A percentile compares a stretch with the other conserved stretches of the same genome.
These are phyloP conservation scores for Cinclus cinclus DNA, from an alignment of 2,113 vertebrate genomes.

Conservation along the genomic window DNA sequence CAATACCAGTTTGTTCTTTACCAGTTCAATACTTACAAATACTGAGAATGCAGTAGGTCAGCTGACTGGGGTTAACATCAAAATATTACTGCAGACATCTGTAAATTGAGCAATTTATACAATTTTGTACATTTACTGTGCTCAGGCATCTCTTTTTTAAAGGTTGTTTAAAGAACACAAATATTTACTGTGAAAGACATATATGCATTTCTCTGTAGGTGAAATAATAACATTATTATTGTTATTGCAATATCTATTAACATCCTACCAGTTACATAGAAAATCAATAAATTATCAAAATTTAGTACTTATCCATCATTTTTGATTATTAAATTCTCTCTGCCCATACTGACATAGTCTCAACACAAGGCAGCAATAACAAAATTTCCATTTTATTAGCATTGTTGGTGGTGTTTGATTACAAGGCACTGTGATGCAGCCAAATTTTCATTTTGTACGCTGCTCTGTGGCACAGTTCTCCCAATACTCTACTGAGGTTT, in stretches of 20 bases:
- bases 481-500: neutral
- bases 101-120: neutral
- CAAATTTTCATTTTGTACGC: neutral
- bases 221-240: neutral
- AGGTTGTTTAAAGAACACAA: neutral
- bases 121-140: neutral
- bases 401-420: neutral
- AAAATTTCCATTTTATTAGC: neutral
- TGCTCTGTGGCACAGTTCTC: neutral
- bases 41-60: neutral
- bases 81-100: neutral
- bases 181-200: neutral
- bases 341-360: neutral
- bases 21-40: neutral
- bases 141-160: neutral
- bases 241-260: neutral
- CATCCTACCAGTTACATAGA: neutral
- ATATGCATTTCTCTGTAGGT: neutral
- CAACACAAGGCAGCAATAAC: neutral
- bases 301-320: neutral
- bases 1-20: neutral
- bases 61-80: neutral
- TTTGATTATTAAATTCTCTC: neutral
- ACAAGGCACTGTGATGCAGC: neutral
- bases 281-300: neutral